Conservation (phyloP, 2,797 vertebrate genomes). For the Notoglanidium macrostoma region DNA sequence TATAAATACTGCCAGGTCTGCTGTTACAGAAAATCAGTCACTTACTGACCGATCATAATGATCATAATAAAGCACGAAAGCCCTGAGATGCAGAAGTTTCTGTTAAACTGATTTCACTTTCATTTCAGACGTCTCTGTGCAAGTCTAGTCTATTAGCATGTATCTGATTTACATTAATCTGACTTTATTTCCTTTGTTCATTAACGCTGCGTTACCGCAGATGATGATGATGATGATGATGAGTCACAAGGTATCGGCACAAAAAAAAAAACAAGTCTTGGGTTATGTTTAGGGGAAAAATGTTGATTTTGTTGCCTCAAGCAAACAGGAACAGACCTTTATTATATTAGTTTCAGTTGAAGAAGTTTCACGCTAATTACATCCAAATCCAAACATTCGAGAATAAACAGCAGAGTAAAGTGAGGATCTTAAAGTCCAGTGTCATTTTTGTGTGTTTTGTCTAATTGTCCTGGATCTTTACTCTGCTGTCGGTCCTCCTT, state of each 20-base stretch:
- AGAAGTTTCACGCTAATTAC: neutral
- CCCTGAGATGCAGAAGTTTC: neutral
- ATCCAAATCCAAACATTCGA: neutral
- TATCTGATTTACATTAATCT: neutral
- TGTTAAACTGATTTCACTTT: neutral
- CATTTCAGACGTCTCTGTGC: neutral
- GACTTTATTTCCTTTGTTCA: neutral
- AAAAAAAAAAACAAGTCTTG: neutral
- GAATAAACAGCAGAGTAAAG: neutral
- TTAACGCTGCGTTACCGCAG: constrained; percentile 38
- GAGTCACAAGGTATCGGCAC: constrained; percentile 30
- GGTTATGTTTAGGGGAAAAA: neutral
- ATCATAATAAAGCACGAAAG: neutral
- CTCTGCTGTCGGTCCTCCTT: neutral
- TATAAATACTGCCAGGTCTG: too few relatives aligned
- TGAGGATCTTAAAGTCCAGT: neutral
- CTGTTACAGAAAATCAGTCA: neutral
- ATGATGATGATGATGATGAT: constrained; percentile 5
- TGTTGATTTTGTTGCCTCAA: neutral
- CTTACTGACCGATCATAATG: neutral
- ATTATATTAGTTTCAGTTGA: neutral
- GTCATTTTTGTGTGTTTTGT: neutral
- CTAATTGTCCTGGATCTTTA: neutral
- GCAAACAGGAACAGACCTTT: neutral
- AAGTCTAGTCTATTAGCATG: neutral